Evolutionary conservation across 2,888 invertebrate genomes (phyloP), one percentile per base, ranked within the genome.

Genomic region (Branchipolynoe longqiensis): DNA sequence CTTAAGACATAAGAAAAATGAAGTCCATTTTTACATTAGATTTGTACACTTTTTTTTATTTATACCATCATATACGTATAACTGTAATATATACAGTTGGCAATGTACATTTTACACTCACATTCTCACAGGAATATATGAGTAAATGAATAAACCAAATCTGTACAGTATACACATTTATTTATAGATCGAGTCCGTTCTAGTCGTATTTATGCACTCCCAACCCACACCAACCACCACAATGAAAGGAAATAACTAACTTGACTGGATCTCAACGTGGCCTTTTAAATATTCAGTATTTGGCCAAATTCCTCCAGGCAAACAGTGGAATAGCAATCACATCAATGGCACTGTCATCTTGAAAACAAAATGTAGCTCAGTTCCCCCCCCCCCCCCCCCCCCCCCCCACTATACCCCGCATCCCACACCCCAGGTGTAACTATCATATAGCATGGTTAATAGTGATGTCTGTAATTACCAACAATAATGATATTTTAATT

Each of bases 1-100:
- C 1, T 38, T 12, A 69, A 69, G 0, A 69, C 33, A 22, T 12
- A 0, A 69, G 6, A n/a, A n/a, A n/a, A n/a, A n/a, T n/a, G 28
- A 12, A 22, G 62, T 62, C 31, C 4, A 18, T 62, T 69, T 33
- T 38, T 38, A 33, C 4, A 31, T 31, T 62, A 31, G 69, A 69
- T 78, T 78, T 78, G 78, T 78, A 78, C 78, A 78, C 78, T 36
- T 69, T 78, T 36, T 69, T 78, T 78, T 78, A 78, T 78, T 78
- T 78, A 78, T 78, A 78, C 78, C 31, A 48, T 48, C 48, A 78
- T 78, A 41, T 78, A 78, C 22, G 38, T 18, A 48, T 78, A 14
- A 78, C 33, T 78, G n/a, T n/a, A n/a, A 41, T 78, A 78, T 78
- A 78, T 78, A 78, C 22, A 78, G 54, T 78, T 78, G 41, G 78